Percentiles rank a stretch among this genome's conserved stretches.
phyloP scores from a whole-genome alignment of 2,113 vertebrate genomes.

The Pampusana beccarii region DNA sequence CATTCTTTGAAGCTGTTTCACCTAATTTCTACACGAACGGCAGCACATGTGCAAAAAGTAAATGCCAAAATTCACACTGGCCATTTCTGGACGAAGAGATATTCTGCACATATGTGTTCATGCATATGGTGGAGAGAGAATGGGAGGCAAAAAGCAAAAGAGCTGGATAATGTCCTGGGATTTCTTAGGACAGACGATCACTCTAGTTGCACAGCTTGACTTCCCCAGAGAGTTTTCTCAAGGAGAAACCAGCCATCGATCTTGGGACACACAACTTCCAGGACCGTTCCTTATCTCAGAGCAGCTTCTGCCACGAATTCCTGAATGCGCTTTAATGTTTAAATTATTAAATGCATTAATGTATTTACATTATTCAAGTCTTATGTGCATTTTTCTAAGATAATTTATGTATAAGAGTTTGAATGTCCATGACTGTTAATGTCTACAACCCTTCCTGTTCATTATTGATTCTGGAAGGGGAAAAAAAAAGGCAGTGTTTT shows the following conservation, averaged over 20 bases:
- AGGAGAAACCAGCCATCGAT: conserved; percentile 83
- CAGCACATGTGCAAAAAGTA: neutral
- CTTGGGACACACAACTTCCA: conserved; percentile 74
- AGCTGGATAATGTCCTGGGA: conserved; percentile 48
- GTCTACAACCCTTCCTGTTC: conserved; percentile 96
- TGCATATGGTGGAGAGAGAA: neutral
- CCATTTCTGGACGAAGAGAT: neutral
- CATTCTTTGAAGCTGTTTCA: conserved; percentile 1
- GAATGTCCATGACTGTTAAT: conserved; percentile 96
- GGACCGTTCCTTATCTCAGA: conserved; percentile 80
- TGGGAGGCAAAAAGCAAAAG: neutral
- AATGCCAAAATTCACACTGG: neutral
- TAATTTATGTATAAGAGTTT: conserved; percentile 99
- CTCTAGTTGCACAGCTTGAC: conserved; percentile 1
- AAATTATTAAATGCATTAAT: conserved; percentile 99
- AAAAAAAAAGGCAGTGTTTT: conserved; percentile 94
- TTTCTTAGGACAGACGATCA: conserved; percentile 47
- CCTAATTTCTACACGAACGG: conserved; percentile 3
- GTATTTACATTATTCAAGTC: conserved; percentile 99
- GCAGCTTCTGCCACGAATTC: conserved; percentile 79
- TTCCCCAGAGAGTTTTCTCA: conserved; percentile 72
- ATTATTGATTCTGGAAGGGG: conserved; percentile 95
- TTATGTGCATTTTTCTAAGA: conserved; percentile 98
- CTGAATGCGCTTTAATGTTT: conserved; percentile 92
- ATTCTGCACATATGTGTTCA: rapidly evolving